These are phyloP conservation scores for Oplegnathus fasciatus DNA, from an alignment of 2,113 vertebrate genomes.

Conservation along the genomic window DNA sequence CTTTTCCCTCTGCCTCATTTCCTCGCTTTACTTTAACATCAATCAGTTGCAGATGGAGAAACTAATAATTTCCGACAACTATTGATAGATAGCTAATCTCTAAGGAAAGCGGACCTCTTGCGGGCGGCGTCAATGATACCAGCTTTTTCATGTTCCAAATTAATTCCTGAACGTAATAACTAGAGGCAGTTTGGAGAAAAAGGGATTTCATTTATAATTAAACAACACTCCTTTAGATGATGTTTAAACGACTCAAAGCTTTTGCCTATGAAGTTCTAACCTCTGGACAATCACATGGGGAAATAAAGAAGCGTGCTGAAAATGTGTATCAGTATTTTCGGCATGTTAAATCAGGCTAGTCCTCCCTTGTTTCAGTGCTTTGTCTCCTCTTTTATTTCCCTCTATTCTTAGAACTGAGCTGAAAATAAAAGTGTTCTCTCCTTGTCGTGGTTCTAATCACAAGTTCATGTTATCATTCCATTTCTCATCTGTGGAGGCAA, in stretches of 20 bases:
- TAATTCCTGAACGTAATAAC: slow-evolving; percentile 73
- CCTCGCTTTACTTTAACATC: slow-evolving; percentile 58
- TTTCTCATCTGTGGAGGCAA: slow-evolving; percentile 72
- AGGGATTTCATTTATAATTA: slow-evolving; percentile 73
- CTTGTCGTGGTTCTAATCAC: slow-evolving; percentile 57
- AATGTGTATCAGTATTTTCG: slow-evolving; percentile 1
- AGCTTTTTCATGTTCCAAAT: slow-evolving; percentile 75
- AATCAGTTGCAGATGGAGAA: slow-evolving; percentile 67
- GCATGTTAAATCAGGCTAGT: not conserved
- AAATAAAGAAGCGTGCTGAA: slow-evolving; percentile 13
- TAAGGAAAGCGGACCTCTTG: slow-evolving; percentile 60
- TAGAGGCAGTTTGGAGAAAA: slow-evolving; percentile 65
- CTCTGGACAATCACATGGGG: slow-evolving; percentile 34
- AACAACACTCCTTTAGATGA: slow-evolving; percentile 62
- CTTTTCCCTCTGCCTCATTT: slow-evolving; percentile 27
- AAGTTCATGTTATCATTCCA: slow-evolving; percentile 70
- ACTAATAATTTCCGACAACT: slow-evolving; percentile 73
- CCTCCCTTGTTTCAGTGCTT: slow-evolving; percentile 8
- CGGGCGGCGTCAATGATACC: slow-evolving; percentile 58
- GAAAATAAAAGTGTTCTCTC: slow-evolving; percentile 49
- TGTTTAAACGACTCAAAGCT: slow-evolving; percentile 56
- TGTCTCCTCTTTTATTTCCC: slow-evolving; percentile 12
- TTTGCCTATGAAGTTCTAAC: slow-evolving; percentile 54
- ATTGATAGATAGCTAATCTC: slow-evolving; percentile 77
- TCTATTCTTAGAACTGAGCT: slow-evolving; percentile 29